Conservation (phyloP, 2,113 vertebrate genomes). For the Brachyhypopomus gauderio region DNA sequence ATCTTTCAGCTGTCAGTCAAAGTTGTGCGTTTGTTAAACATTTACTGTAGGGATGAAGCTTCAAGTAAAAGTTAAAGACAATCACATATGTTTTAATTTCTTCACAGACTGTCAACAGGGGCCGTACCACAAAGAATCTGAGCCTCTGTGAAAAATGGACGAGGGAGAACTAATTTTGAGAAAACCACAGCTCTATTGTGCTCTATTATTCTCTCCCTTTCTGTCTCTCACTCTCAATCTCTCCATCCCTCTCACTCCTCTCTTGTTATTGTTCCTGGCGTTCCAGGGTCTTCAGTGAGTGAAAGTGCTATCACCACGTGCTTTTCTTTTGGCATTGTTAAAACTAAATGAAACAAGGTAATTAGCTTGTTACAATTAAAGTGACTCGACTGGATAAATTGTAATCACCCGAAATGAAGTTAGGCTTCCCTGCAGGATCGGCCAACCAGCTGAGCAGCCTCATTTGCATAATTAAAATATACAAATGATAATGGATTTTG, state of each 20-base stretch:
- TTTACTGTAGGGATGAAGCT: no score
- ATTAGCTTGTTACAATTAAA: constrained; percentile 99
- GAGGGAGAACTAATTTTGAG: constrained; percentile 7
- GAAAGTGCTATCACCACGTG: constrained; percentile 79
- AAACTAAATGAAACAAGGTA: constrained; percentile 99
- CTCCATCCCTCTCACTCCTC: constrained; percentile 15
- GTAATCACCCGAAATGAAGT: constrained; percentile 99
- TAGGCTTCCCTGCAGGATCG: constrained; percentile 98
- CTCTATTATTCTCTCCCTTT: background rate
- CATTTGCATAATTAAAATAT: constrained; percentile 99
- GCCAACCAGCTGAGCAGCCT: constrained; percentile 98
- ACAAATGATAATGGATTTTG: constrained; percentile 99
- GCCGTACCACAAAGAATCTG: constrained; percentile 1
- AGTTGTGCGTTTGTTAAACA: background rate
- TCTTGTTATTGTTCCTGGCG: constrained; percentile 54
- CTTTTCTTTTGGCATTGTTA: constrained; percentile 94
- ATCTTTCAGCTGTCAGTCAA: constrained; percentile 24
- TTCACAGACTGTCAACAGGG: background rate
- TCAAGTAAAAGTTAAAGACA: constrained; percentile 12
- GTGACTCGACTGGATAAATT: constrained; percentile 99
- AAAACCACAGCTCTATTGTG: background rate
- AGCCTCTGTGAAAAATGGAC: constrained; percentile 27
- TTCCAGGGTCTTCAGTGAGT: constrained; percentile 65
- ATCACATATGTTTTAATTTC: background rate
- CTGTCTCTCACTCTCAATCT: constrained; percentile 31